Evolutionary conservation across 2,888 invertebrate genomes (phyloP), one percentile per base, ranked within the genome.

Genomic region (Muscina levida): DNA sequence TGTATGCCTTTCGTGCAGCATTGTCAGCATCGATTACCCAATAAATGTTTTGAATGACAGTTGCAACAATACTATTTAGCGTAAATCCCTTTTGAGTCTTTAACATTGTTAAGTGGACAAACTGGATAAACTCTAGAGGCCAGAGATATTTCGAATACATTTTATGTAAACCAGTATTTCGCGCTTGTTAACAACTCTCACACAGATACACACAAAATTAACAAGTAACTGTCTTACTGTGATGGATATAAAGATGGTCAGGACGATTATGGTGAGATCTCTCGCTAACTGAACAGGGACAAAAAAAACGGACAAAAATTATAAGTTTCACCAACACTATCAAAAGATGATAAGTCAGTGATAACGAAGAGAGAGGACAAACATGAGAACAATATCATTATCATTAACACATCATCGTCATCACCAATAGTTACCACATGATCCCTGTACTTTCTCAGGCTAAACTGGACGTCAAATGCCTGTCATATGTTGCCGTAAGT

Each of bases 61-160:
- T 59, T 15, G 46, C 37, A 76, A 62, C 72, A 77, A 67, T 72
- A 78, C 78, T 80, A 82, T 78, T 82, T 80, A 80, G 75, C 67
- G 74, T 75, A 42, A 15, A 76, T 80, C 73, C 72, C 75, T 76
- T 80, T 37, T 19, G 17, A 2, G 17, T 4, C 13, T 13, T 39
- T 19, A 59, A 17, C 19, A 42, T 11, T 62, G 62, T 42, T 17
- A 59, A 17, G 11, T 10, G 24, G 10, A 24, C 51, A 51, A 8
- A 24, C 19, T 8, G 53, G 53, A 22, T 10, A 2, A 8, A 13
- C 24, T 53, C 31, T 24, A 24, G 53, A 31, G 17, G 24, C 13
- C 24, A 22, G 22, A 22, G 10, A n/a, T 8, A 24, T 53, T 19
- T 82, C 77, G 68, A 75, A 74, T 70, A 77, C 57, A 26, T 19